Percentiles rank a stretch among this genome's conserved stretches.
Conservation (phyloP, 2,888 invertebrate species). For the Acleris laterana region DNA sequence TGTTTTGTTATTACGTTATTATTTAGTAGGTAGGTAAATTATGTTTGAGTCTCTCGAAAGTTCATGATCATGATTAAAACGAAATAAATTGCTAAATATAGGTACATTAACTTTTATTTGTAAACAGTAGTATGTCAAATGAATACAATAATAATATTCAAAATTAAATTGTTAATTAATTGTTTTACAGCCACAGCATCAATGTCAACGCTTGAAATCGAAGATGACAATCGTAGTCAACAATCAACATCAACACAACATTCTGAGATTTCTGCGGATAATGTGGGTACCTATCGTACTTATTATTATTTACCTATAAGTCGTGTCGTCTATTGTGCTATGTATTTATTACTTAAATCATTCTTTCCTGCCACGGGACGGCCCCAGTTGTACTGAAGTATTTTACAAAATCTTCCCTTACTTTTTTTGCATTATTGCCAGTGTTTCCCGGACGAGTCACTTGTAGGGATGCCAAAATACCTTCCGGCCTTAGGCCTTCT, state of each 20-base stretch:
- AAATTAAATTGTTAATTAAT: constrained; percentile 9
- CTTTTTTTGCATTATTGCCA: constrained; percentile 32
- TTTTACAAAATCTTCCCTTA: constrained; percentile 30
- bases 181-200: constrained; percentile 23
- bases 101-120: constrained; percentile 12
- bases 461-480: constrained; percentile 21
- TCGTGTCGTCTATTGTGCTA: constrained; percentile 5
- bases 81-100: constrained; percentile 14
- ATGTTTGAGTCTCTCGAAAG: constrained; percentile 14
- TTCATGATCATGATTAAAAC: constrained; percentile 11
- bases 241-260: constrained; percentile 10
- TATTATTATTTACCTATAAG: constrained; percentile 8
- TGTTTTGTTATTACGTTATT: constrained; percentile 13
- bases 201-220: constrained; percentile 19
- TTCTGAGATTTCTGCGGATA: constrained; percentile 12
- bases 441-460: constrained; percentile 13
- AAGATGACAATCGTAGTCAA: constrained; percentile 8
- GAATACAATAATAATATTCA: constrained; percentile 14
- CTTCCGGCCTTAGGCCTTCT: constrained; percentile 22
- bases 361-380: constrained; percentile 28
- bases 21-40: constrained; percentile 11
- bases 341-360: constrained; percentile 19
- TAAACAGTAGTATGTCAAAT: constrained; percentile 16
- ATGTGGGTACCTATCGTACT: constrained; percentile 12
- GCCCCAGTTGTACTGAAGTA: constrained; percentile 29